Evolutionary conservation across 2,113 vertebrate genomes (phyloP), one percentile per base, ranked within the genome.

Genomic region (Xyrauchen texanus): DNA sequence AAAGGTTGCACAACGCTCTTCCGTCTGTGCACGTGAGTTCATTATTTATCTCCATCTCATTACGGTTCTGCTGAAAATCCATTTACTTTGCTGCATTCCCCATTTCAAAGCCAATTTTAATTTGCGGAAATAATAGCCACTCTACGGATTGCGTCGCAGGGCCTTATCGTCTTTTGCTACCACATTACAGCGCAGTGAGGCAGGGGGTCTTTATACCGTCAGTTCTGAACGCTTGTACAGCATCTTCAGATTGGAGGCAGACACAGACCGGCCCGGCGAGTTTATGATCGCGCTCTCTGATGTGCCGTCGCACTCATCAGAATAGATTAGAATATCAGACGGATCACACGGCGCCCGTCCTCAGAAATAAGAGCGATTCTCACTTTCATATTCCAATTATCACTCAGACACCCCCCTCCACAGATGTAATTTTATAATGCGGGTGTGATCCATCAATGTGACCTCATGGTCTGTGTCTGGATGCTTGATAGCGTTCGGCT

Each of bases 281-380:
- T 71, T 64, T 52, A 85, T 34, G 1, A 34, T 34, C 21, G 3
- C 21, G 21, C 21, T 34, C 21, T 34, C 3, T 34, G 21, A 34
- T 34, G 21, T 34, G 21, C 66, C 76, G 72, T 83, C 71, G 57
- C 68, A 34, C 71, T 61, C 68, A 34, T 7, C 45, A 78, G 64
- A 4, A 21, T 64, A 82, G 83, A 88, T 88, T 86, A 84, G 78
- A 87, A 85, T 79, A 80, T 81, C 72, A 89, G 77, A 87, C 82
- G 79, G 73, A 62, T 77, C 5, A 34, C 62, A 53, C 79, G 84
- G 69, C 71, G 77, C 77, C 55, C 21, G 21, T 34, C 21, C 21
- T 34, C 21, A 34, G 21, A 34, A 34, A 34, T 34, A 34, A 34
- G 21, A 34, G 21, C 21, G 21, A 34, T 34, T 34, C 57, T 62